Percentiles rank a stretch among this genome's conserved stretches.
phyloP scores from a whole-genome alignment of 1,140 invertebrate species.

The Drosophila lini region DNA sequence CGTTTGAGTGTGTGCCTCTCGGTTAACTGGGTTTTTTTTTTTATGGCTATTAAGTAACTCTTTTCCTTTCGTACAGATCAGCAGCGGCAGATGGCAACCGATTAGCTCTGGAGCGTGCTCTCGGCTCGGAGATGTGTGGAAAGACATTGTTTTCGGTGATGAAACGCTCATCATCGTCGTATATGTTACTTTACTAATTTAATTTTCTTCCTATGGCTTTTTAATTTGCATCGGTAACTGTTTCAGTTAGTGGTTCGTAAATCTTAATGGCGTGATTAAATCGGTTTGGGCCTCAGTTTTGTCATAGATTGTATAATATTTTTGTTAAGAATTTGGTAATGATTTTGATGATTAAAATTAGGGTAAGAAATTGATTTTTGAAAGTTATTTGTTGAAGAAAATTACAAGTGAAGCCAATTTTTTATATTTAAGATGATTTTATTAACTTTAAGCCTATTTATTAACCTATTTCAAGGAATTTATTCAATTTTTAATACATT shows the following conservation, averaged over 20 bases:
- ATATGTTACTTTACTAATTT: constrained; percentile 29
- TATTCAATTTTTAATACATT: background rate
- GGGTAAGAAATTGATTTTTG: background rate
- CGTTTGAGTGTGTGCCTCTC: constrained; percentile 59
- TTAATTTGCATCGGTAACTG: constrained; percentile 40
- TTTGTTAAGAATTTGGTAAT: constrained; percentile 6
- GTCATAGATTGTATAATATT: constrained; percentile 2
- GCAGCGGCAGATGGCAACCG: constrained; percentile 36
- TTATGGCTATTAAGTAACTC: constrained; percentile 76
- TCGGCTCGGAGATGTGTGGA: constrained; percentile 23
- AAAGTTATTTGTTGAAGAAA: background rate
- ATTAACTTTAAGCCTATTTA: background rate
- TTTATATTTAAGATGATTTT: background rate
- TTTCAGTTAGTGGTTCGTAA: constrained; percentile 47
- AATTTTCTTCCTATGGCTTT: constrained; percentile 38
- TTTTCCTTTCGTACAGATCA: constrained; percentile 33
- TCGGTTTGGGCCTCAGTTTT: background rate
- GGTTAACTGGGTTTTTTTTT: constrained; percentile 53
- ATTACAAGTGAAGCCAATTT: background rate
- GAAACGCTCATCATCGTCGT: constrained; percentile 15
- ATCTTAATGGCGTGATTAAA: constrained; percentile 24
- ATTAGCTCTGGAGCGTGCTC: constrained; percentile 46
- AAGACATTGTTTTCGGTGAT: constrained; percentile 41
- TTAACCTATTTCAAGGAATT: background rate
- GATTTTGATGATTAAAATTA: constrained; percentile 1